Evolutionary conservation across 2,113 vertebrate species (phyloP), one percentile per base, ranked within the genome.

Genomic region (Solea solea): DNA sequence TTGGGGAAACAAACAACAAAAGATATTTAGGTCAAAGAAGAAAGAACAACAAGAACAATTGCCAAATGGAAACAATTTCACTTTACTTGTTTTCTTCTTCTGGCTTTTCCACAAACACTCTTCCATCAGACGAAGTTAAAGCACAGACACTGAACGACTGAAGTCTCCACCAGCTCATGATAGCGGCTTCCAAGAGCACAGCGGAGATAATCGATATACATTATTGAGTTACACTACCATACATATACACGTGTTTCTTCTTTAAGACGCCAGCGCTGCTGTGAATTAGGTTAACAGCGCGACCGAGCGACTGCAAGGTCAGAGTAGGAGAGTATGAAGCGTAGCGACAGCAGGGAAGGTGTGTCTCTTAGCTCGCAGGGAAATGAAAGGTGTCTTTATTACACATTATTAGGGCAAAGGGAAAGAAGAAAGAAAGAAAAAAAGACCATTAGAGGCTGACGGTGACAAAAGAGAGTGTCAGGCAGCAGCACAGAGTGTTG

Each of bases 391-490:
- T 64, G 28, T 46, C 73, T 61, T 75, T 52, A 70, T 76, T 62
- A 73, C 59, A 69, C 41, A 55, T 61, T 58, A 54, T 65, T 66
- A 76, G 72, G 3, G 40, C 50, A 51, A 64, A 59, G 54, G 45
- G 45, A 21, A 21, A 21, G 21, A 21, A 21, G 21, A 15, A 3
- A 11, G 7, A 21, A 1, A 64, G 34, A 62, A 82, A 74, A 87
- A 84, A 61, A 63, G 42, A 78, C 73, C 49, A 56, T 58, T n/a
- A 52, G 15, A 72, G 68, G 51, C 49, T 61, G 74, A 75, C 71
- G 45, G 42, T 67, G 76, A 70, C 72, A 72, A 80, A 73, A 69
- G 84, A 81, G 71, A 58, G 80, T 83, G 82, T 80, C 82, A 77
- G 27, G 34, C 62, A 66, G 63, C 56, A 44, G 7, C 9, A 12